Percentiles rank a stretch among this genome's conserved stretches.
These are phyloP conservation scores for Melanerpes formicivorus DNA, from an alignment of 2,113 vertebrate species.

Conservation along the genomic window DNA sequence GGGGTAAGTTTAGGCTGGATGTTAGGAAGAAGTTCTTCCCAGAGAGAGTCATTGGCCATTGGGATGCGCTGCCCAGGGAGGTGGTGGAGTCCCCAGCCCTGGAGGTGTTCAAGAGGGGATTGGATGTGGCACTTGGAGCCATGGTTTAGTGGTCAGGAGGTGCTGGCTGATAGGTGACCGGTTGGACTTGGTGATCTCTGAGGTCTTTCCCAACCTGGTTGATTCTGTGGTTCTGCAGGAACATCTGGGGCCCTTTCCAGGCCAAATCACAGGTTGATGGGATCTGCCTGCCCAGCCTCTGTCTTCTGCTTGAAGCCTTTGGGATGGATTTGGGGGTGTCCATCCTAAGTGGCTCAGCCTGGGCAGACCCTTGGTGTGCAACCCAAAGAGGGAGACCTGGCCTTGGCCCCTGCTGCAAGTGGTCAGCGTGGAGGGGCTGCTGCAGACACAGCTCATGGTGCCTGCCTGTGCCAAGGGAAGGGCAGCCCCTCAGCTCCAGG, in stretches of 20 bases:
- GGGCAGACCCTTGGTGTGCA: not conserved
- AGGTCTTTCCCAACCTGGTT: too few relatives aligned
- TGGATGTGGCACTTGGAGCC: too few relatives aligned
- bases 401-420: not conserved
- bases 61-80: too few relatives aligned
- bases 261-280: fast-evolving
- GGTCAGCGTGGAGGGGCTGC: not conserved
- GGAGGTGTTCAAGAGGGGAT: too few relatives aligned
- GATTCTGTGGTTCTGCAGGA: too few relatives aligned
- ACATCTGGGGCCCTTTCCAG: not conserved
- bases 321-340: not conserved
- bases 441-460: fast-evolving
- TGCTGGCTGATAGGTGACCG: too few relatives aligned
- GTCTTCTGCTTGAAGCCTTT: not conserved
- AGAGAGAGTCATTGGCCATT: too few relatives aligned
- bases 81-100: too few relatives aligned
- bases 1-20: too few relatives aligned
- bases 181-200: too few relatives aligned
- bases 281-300: not conserved
- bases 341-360: not conserved
- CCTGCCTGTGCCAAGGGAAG: not conserved
- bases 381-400: not conserved
- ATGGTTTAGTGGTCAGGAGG: too few relatives aligned
- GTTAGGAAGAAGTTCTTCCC: too few relatives aligned
- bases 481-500: fast-evolving